Evolutionary conservation across 2,113 vertebrate genomes (phyloP), one percentile per base, ranked within the genome.

Genomic region (Phalacrocorax pelagicus): DNA sequence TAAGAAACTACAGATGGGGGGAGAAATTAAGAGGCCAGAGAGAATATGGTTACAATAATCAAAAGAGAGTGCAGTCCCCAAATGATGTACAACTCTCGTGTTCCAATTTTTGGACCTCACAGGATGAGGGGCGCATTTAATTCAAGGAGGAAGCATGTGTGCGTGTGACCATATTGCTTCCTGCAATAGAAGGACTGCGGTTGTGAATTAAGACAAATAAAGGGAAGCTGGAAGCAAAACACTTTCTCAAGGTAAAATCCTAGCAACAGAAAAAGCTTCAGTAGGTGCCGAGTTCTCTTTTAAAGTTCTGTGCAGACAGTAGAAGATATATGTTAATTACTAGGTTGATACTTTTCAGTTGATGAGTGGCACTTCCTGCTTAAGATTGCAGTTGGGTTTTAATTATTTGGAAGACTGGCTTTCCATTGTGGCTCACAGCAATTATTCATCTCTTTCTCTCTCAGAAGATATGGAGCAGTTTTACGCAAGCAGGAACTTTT

Each of bases 361-460:
- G 63, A 85, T 93, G 92, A 95, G 90, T 93, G 96, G 78, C 92
- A 92, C 51, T 90, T 96, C 92, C 95, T 93, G 92, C 38, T 79
- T 70, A 81, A 70, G 42, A 51, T 49, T 65, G 70, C 79, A 88
- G 9, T 42, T 93, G 88, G 40, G 46, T 95, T 97, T 92, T 95
- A 96, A 94, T 96, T 95, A 86, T 94, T 92, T 94, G 88, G 88
- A 94, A 90, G 58, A 83, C 79, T 85, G 58, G 46, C 44, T 95
- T 93, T 94, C 79, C 85, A 52, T 90, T 90, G 82, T 92, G 95
- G 90, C 59, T 90, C 42, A 52, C 58, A 78, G 88, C 85, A 94
- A 30, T 86, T 92, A 92, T 67, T 88, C 55, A 55, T 95, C 75
- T 90, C 27, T 71, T 66, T 83, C 86, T 86, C 84, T 86, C 77